Base-by-base conservation (phyloP, 2,113 vertebrate genomes). In the Alligator mississippiensis region DNA sequence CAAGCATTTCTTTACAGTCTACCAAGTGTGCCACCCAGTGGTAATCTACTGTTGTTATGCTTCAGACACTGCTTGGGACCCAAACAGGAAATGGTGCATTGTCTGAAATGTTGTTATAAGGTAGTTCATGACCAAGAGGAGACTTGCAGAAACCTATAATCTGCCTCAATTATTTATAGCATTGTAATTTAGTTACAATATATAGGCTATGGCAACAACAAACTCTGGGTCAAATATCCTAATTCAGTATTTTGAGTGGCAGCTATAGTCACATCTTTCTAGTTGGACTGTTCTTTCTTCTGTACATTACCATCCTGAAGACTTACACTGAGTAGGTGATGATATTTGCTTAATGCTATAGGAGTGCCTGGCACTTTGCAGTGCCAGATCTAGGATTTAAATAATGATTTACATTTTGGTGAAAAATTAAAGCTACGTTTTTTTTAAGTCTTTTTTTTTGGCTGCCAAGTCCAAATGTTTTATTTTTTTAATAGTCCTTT, bases 1-100 rank as follows among this genome's bases (percentile, higher is more conserved):
- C 84, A 57, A 28, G 47, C 54, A 27, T 90, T 91, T 82, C 92
- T 93, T 74, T 94, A 77, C 57, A 95, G 80, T 89, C 59, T 86
- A 79, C 61, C 77, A 97, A 93, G 85, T 95, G 89, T 93, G 90
- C 92, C 94, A 92, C 85, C 87, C 34, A 6, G 89, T 94, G 91
- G 91, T 79, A 93, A 87, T 24, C 88, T 5, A 95, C 83, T 90
- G 95, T 88, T 89, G 14, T 81, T 94, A 75, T 82, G 81, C 80
- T 91, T 94, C 30, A 84, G 28, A 93, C 79, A 90, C 25, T 47
- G 61, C 4, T 10, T 19, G 38, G 68, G 18, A 15, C 57, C 68
- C 11, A 18, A 68, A 59, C 89, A 84, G 81, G 77, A 63, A 92
- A 78, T 30, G 1, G 1, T 5, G 1, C 21, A 18, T 13, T 21